A percentile compares a stretch with the other conserved stretches of the same genome.
Evolutionary conservation across 2,888 invertebrate genomes (phyloP).

Genomic region (Sacculina carcini): DNA sequence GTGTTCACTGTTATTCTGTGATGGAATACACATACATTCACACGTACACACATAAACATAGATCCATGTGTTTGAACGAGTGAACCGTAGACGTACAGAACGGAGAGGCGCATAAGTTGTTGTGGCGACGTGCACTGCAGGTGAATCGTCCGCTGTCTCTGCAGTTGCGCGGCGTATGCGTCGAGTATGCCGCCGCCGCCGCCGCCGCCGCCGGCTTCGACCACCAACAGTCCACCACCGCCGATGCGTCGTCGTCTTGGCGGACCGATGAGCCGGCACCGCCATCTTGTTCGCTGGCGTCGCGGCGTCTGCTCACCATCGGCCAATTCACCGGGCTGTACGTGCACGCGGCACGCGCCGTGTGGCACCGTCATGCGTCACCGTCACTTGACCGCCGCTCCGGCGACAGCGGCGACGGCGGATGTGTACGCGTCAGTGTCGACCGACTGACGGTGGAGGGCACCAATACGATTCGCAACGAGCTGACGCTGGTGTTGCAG

Average conservation of each 20-base stretch:
- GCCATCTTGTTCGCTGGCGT: background rate
- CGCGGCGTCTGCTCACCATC: background rate
- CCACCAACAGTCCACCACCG: background rate
- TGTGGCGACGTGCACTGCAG: background rate
- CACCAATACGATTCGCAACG: background rate
- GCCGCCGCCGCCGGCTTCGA: background rate
- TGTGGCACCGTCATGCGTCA: no score
- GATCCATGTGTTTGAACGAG: no score
- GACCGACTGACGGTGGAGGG: background rate
- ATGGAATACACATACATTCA: no score
- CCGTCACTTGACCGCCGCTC: no score
- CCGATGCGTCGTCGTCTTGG: no score
- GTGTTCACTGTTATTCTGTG: no score
- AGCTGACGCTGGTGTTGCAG: background rate
- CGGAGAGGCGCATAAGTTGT: no score
- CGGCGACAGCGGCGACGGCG: background rate
- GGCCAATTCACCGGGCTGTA: background rate
- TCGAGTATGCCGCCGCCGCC: background rate
- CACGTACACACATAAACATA: no score
- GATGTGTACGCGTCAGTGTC: background rate
- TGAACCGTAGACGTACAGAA: no score
- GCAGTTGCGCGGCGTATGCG: background rate
- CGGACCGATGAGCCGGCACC: no score
- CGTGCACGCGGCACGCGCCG: background rate
- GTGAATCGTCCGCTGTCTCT: background rate